phyloP scores from a whole-genome alignment of 2,797 vertebrate species.

The Phylloscopus collybita region DNA sequence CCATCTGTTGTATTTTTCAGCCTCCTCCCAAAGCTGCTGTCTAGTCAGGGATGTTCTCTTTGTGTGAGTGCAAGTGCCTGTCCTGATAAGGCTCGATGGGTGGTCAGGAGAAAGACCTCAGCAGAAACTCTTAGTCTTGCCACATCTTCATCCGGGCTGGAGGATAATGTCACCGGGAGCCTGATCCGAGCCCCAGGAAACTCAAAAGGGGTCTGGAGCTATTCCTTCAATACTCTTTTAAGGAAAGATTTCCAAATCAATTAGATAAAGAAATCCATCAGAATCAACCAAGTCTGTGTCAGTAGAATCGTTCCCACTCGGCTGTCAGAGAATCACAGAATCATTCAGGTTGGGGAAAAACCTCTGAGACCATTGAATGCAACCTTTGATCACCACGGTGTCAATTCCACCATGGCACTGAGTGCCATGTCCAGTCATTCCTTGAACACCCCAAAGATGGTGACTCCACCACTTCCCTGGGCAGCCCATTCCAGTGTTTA shows the following conservation, averaged over 20 bases:
- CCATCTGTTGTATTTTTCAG: neutral
- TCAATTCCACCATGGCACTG: no score
- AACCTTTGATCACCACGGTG: accelerated
- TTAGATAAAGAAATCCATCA: neutral
- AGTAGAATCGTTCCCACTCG: neutral
- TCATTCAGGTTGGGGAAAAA: neutral
- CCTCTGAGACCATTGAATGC: neutral
- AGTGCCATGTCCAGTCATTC: neutral
- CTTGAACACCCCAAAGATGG: neutral
- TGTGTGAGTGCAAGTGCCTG: neutral
- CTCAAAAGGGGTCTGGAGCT: neutral
- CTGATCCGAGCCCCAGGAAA: neutral
- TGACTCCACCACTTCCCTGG: neutral
- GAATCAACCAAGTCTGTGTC: neutral
- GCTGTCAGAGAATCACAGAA: neutral
- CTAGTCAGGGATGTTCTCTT: neutral
- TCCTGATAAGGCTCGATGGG: neutral
- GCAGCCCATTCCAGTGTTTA: neutral
- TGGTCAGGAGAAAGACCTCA: neutral
- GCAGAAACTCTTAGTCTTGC: neutral
- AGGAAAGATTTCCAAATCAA: neutral
- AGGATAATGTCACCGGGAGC: neutral
- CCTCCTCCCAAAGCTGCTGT: neutral
- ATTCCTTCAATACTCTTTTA: neutral
- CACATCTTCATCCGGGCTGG: neutral